Base-by-base conservation (phyloP, 2,888 invertebrate genomes). In the Hypselothyrea guttata region DNA sequence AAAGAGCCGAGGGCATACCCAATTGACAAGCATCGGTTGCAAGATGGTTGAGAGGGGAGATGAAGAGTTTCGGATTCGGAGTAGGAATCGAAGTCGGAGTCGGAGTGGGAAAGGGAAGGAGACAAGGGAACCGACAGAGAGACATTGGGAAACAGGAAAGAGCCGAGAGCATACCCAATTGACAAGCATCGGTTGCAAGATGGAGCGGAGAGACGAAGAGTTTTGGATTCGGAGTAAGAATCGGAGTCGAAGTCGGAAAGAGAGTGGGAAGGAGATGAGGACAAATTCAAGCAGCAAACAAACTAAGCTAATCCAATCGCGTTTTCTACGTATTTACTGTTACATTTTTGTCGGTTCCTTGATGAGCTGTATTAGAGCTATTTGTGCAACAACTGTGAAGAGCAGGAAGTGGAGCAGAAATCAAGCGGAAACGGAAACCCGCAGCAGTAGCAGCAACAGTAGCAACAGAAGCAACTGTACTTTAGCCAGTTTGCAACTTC, bases 251-350 rank as follows among this genome's bases (percentile, higher is more conserved):
- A 22, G 22, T 7, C 8, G 28, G 7, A 8, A 9, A 15, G 15
- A 34, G 22, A 22, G 37, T 4, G 9, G 37, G 4, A 3, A 12
- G 7, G 22, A 12, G 55, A 37, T 16, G 15, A 49, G 38, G 44
- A 55, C 52, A 64, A 63, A 68, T 48, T 37, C 52, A 33, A 55
- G 48, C 18, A 51, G 49, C 53, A 60, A 55, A 52, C 60, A 55
- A 71, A 78, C 71, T 64, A 72, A 81, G 70, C 81, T 73, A 73
- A 77, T 60, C 60, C 63, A 84, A 84, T 60, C 70, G 69, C 64
- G 61, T 73, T 81, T 86, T 75, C 63, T 72, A 72, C 64, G 63
- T 51, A 71, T 71, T 70, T 84, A 73, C 64, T 67, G 66, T 71
- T 79, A 73, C 66, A 65, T 73, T 68, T 61, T 71, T 53, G 55